Evolutionary conservation across 2,113 vertebrate genomes (phyloP), one percentile per base, ranked within the genome.

Genomic region (Labrus mixtus): DNA sequence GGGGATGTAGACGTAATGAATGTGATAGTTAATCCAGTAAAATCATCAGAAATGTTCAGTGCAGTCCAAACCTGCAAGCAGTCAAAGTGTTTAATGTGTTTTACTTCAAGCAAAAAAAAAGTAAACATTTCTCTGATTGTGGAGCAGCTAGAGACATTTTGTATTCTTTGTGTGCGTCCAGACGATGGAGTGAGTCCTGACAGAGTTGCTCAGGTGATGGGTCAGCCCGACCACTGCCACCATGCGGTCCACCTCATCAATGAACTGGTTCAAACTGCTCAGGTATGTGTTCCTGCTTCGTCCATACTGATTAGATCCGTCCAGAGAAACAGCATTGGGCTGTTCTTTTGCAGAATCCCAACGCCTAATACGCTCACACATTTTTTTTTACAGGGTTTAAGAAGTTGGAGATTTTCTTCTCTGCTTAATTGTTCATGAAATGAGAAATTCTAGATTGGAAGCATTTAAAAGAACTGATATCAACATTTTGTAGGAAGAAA

Each of bases 171-270:
- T 67, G 0, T 66, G 10, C 48, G 7, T 86, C 53, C 93, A 99
- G 98, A 99, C 87, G 98, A 99, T 54, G 97, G 97, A 15, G 93
- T 98, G 89, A 99, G 97, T 84, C 95, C 96, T 0, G 97, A 99
- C 66, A 92, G 97, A 87, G 94, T 98, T 0, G 98, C 98, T 0
- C 97, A 98, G 92, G 96, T 99, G 91, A 98, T 98, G 97, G 98
- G 98, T 9, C 97, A 97, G 90, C 95, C 96, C 0, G 97, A 99
- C 6, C 93, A 98, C 84, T 99, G 98, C 95, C 97, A 99, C 73
- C 97, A 99, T 0, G 98, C 98, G 0, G 96, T 97, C 5, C 97
- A 98, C 73, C 94, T 99, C 94, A 99, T 99, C 95, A 96, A 93
- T 1, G 97, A 99, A 81, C 96, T 99, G 59, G 97, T 99, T 72